Percentiles rank a stretch among this genome's conserved stretches.
Evolutionary conservation across 2,888 invertebrate genomes (phyloP).

Genomic region (Chymomyza procnemis): DNA sequence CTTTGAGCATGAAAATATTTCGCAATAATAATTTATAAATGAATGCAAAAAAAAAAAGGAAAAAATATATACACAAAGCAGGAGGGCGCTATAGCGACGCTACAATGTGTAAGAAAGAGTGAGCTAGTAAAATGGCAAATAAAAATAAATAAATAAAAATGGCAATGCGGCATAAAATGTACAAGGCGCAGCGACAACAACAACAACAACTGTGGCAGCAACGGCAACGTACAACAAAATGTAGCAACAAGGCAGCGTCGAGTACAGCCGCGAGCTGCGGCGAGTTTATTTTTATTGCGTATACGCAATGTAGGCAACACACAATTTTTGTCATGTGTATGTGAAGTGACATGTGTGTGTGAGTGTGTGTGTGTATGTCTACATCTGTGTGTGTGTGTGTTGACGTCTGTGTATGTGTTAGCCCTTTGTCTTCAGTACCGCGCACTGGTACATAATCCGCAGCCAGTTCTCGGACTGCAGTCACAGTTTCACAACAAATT

Average conservation of each 20-base stretch:
- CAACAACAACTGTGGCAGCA: no score
- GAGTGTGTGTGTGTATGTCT: slow-evolving; percentile 23
- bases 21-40: slow-evolving; percentile 72
- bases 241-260: slow-evolving; percentile 22
- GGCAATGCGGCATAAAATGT: slow-evolving; percentile 71
- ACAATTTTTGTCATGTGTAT: slow-evolving; percentile 31
- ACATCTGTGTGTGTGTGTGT: slow-evolving; percentile 31
- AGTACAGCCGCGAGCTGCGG: slow-evolving; percentile 37
- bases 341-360: slow-evolving; percentile 5
- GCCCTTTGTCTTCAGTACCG: no score
- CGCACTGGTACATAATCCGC: no score
- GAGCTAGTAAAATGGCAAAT: slow-evolving; percentile 43
- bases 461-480: no score
- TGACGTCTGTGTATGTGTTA: slow-evolving; percentile 18
- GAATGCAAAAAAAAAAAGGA: slow-evolving; percentile 56
- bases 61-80: not conserved
- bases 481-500: no score
- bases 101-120: not conserved
- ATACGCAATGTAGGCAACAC: slow-evolving; percentile 68
- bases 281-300: slow-evolving; percentile 70
- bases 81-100: not conserved
- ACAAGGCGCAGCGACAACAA: slow-evolving; percentile 15
- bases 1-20: slow-evolving; percentile 34
- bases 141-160: slow-evolving; percentile 72
- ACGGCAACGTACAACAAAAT: slow-evolving; percentile 44